Percentiles rank a stretch among this genome's conserved stretches.
Evolutionary conservation across 2,797 vertebrate genomes (phyloP).

Genomic region (Peromyscus melanophrys): DNA sequence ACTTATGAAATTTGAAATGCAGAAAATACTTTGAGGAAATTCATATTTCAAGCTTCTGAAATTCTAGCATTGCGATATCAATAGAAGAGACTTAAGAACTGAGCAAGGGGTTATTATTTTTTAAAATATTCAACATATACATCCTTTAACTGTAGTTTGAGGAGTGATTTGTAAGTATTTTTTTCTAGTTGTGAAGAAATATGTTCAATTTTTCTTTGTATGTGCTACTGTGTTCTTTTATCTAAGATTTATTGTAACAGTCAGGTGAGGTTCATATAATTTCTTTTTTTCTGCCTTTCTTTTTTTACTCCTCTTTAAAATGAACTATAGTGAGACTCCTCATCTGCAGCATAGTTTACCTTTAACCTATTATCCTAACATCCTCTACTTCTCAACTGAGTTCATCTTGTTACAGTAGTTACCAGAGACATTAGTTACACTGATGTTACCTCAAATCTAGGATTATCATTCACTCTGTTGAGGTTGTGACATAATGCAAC

Average conservation of each 20-base stretch:
- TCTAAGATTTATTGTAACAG: background rate
- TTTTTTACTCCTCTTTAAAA: background rate
- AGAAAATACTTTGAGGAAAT: constrained; percentile 15
- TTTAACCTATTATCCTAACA: background rate
- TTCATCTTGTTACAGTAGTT: constrained; percentile 18
- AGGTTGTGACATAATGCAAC: constrained; percentile 41
- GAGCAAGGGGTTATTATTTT: constrained; percentile 1
- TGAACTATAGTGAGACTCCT: background rate
- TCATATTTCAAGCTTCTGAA: background rate
- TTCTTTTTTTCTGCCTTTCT: background rate
- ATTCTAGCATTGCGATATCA: background rate
- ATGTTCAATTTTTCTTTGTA: background rate
- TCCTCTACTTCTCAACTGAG: background rate
- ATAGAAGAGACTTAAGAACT: background rate
- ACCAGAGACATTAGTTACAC: background rate
- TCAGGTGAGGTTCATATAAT: background rate
- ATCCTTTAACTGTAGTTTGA: constrained; percentile 4
- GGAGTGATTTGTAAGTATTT: background rate
- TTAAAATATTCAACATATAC: background rate
- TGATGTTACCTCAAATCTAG: constrained; percentile 7
- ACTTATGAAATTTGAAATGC: constrained; percentile 44
- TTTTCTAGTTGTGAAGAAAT: constrained; percentile 10
- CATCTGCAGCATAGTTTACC: constrained; percentile 13
- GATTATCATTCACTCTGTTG: background rate
- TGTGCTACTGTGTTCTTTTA: background rate